Evolutionary conservation across 2,113 vertebrate species (phyloP).

Genomic region (Phocoena phocoena): DNA sequence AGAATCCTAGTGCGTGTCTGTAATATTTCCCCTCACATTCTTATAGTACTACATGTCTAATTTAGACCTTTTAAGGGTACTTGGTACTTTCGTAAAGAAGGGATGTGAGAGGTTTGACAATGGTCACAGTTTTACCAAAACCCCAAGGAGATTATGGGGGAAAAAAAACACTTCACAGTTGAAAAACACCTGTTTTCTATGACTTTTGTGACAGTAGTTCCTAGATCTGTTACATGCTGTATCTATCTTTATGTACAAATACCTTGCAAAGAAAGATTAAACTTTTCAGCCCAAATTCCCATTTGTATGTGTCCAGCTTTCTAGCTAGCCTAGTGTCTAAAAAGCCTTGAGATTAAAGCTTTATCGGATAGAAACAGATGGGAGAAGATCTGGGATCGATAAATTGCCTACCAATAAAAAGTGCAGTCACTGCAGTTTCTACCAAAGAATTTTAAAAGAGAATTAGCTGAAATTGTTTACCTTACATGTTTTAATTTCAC

Average conservation of each 20-base stretch:
- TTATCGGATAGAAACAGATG: constrained; percentile 8
- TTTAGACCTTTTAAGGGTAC: constrained; percentile 62
- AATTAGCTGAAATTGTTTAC: neutral
- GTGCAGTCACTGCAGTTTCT: neutral
- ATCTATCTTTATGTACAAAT: constrained; percentile 30
- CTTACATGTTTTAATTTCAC: neutral
- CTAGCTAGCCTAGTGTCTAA: neutral
- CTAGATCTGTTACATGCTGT: neutral
- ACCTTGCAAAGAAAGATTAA: neutral
- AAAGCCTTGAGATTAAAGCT: constrained; percentile 27
- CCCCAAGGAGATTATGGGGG: neutral
- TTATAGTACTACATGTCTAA: constrained; percentile 3
- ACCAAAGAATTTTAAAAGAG: neutral
- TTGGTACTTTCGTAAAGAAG: constrained; percentile 1
- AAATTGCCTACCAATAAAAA: neutral
- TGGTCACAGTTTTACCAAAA: constrained; percentile 42
- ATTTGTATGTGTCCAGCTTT: neutral
- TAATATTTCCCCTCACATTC: constrained; percentile 59
- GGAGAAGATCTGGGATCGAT: neutral
- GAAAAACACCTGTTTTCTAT: constrained; percentile 21
- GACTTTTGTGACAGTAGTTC: neutral
- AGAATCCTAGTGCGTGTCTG: constrained; percentile 63
- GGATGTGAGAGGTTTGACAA: neutral
- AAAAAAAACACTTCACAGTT: neutral
- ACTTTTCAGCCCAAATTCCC: constrained; percentile 1